phyloP scores from a whole-genome alignment of 2,113 vertebrate genomes.

The Aramus guarauna region DNA sequence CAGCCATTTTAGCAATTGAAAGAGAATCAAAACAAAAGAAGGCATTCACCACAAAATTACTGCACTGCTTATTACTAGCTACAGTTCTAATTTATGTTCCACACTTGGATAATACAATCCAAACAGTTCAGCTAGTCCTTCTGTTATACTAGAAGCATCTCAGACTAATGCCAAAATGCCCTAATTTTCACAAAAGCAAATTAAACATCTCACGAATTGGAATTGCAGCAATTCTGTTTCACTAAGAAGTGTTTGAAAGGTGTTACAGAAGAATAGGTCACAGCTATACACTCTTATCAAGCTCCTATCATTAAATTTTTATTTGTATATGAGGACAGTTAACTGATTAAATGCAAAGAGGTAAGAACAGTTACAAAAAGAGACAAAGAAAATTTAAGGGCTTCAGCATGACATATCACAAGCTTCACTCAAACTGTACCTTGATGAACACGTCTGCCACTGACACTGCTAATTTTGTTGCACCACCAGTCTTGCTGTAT shows the following conservation, averaged over 20 bases:
- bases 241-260: not conserved
- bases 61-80: not conserved
- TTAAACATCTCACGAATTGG: not conserved
- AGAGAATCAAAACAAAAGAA: constrained; percentile 36
- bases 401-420: not conserved
- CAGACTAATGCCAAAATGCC: not conserved
- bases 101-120: not conserved
- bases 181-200: constrained; percentile 2
- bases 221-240: not conserved
- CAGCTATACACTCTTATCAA: not conserved
- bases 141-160: not conserved
- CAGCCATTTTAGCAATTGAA: constrained; percentile 31
- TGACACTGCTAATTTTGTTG: not conserved
- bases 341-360: not conserved
- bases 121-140: constrained; percentile 2
- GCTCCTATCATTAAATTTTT: not conserved
- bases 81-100: constrained; percentile 10
- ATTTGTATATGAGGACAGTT: not conserved
- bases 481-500: not conserved
- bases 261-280: not conserved
- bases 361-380: not conserved
- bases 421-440: not conserved
- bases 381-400: not conserved
- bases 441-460: not conserved
- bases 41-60: constrained; percentile 12